Evolutionary conservation across 1,140 invertebrate species (phyloP).

Genomic region (Pararge aegeria): DNA sequence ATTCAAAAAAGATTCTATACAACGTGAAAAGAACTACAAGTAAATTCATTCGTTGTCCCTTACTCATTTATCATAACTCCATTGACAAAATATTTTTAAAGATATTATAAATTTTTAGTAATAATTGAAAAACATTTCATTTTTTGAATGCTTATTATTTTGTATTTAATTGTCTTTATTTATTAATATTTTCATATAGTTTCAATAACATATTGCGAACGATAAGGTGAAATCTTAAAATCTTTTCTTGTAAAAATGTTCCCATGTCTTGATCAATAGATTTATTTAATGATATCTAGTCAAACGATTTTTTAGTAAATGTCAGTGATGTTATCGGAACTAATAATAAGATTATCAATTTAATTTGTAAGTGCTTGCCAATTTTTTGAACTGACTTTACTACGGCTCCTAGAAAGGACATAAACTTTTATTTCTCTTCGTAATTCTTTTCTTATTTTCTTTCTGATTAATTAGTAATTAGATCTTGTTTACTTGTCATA

Average conservation of each 20-base stretch:
- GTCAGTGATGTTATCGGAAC: slow-evolving; percentile 71
- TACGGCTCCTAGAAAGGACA: slow-evolving; percentile 32
- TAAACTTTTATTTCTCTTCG: slow-evolving; percentile 36
- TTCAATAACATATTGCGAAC: slow-evolving; percentile 17
- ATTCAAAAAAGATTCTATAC: slow-evolving; percentile 39
- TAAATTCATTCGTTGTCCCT: too few relatives aligned
- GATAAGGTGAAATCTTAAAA: slow-evolving; percentile 29
- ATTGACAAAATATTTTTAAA: background rate
- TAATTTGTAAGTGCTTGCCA: slow-evolving; percentile 69
- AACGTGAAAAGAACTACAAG: too few relatives aligned
- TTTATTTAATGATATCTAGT: slow-evolving; percentile 55
- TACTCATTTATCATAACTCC: too few relatives aligned
- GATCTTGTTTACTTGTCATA: slow-evolving; percentile 38
- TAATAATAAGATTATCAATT: slow-evolving; percentile 61
- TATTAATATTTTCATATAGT: slow-evolving; percentile 40
- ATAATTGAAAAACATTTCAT: background rate
- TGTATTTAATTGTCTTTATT: slow-evolving; percentile 49
- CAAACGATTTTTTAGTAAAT: slow-evolving; percentile 63
- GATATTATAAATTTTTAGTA: slow-evolving; percentile 3
- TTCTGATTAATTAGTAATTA: slow-evolving; percentile 59
- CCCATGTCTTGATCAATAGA: slow-evolving; percentile 34
- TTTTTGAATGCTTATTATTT: slow-evolving; percentile 21
- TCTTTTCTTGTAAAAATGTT: slow-evolving; percentile 36
- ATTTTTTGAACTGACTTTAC: slow-evolving; percentile 64
- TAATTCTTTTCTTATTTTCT: slow-evolving; percentile 49